Conservation (phyloP, 2,888 invertebrate species). For the Schrankia costaestrigalis region DNA sequence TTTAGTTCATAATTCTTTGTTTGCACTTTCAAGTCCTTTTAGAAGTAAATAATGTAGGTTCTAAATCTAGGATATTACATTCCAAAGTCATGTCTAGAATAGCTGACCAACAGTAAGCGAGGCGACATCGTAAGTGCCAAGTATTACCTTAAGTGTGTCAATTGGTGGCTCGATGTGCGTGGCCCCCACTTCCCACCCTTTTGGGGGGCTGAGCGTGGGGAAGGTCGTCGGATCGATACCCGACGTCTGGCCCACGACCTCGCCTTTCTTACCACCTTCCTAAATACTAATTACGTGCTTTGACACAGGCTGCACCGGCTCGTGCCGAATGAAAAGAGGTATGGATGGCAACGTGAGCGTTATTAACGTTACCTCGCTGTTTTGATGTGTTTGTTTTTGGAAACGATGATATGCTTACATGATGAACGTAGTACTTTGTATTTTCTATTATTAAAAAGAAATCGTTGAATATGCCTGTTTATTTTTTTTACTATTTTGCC, state of each 20-base stretch:
- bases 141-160: constrained; percentile 80
- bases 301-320: constrained; percentile 75
- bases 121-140: constrained; percentile 65
- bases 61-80: too few relatives aligned
- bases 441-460: constrained; percentile 15
- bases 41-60: too few relatives aligned
- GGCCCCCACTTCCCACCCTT: constrained; percentile 54
- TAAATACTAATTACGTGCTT: constrained; percentile 82
- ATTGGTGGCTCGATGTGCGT: constrained; percentile 79
- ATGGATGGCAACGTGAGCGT: constrained; percentile 65
- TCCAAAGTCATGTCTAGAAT: constrained; percentile 22
- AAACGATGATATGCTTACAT: constrained; percentile 46
- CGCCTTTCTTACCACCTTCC: constrained; percentile 81
- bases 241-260: constrained; percentile 83
- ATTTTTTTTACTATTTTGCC: too few relatives aligned
- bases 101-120: constrained; percentile 48
- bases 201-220: constrained; percentile 66
- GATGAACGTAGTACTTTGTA: constrained; percentile 28
- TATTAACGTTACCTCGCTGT: constrained; percentile 63
- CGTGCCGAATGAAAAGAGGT: constrained; percentile 72
- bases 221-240: constrained; percentile 84
- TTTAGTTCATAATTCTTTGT: constrained; percentile 13
- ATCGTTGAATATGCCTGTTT: not conserved
- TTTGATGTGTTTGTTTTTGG: constrained; percentile 61
- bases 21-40: too few relatives aligned